Conservation (phyloP, 2,113 vertebrate genomes). For the Balaeniceps rex region DNA sequence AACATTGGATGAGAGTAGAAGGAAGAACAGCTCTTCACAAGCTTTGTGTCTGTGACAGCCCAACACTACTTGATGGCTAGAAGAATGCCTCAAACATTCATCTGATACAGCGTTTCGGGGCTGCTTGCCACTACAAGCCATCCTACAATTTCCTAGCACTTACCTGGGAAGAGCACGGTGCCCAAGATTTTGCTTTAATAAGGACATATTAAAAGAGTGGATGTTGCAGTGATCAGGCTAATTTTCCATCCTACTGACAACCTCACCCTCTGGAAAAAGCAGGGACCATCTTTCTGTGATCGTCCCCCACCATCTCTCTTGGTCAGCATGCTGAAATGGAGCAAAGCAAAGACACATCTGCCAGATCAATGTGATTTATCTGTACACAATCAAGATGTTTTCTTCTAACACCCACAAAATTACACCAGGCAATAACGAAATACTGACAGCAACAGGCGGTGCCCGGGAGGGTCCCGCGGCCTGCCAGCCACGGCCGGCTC, state of each 20-base stretch:
- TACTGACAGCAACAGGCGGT: accelerated
- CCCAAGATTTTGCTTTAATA: not conserved
- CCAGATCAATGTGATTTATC: not conserved
- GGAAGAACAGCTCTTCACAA: not conserved
- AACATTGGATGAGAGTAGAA: not conserved
- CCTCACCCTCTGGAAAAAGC: not conserved
- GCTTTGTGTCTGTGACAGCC: not conserved
- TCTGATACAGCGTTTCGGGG: not conserved
- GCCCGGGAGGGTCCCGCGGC: not conserved
- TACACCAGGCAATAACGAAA: not conserved
- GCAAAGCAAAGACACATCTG: not conserved
- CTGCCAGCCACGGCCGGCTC: not conserved
- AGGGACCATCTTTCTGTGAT: not conserved
- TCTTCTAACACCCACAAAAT: not conserved
- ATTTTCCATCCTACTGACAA: not conserved
- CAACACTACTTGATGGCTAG: not conserved
- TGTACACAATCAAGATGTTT: not conserved
- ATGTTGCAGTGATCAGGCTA: not conserved
- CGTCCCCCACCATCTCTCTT: not conserved
- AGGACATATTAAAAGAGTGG: not conserved
- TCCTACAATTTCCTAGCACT: not conserved
- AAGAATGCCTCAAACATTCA: not conserved
- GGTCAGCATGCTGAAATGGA: not conserved
- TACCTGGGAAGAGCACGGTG: not conserved
- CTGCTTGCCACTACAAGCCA: not conserved